Percentiles rank a stretch among this genome's conserved stretches.
These are phyloP conservation scores for Gasterosteus nipponicus DNA, from an alignment of 2,113 vertebrate species.

Conservation along the genomic window DNA sequence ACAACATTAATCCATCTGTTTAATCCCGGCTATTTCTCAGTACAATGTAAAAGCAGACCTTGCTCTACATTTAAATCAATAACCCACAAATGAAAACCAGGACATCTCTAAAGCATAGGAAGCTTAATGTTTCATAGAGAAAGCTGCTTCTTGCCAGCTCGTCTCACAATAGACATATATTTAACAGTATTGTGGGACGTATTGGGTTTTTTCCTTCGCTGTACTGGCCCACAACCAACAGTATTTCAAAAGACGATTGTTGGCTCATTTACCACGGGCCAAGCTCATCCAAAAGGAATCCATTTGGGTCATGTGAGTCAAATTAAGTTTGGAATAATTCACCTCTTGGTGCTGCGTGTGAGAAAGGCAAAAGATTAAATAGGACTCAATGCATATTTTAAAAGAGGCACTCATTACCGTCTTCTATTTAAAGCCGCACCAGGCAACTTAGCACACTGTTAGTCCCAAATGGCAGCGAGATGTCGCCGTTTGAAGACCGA, in stretches of 20 bases:
- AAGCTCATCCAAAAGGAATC: constrained; percentile 45
- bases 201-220: constrained; percentile 12
- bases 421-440: constrained; percentile 63
- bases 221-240: constrained; percentile 49
- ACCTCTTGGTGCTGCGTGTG: constrained; percentile 36
- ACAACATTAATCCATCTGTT: constrained; percentile 15
- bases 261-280: constrained; percentile 44
- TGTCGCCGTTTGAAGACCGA: constrained; percentile 40
- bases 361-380: constrained; percentile 58
- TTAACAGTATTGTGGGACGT: constrained; percentile 31
- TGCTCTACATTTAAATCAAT: constrained; percentile 23
- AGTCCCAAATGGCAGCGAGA: constrained; percentile 44
- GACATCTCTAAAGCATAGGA: neutral
- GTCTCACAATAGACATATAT: constrained; percentile 25
- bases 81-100: constrained; percentile 19
- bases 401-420: constrained; percentile 57
- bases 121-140: constrained; percentile 34
- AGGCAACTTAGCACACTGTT: constrained; percentile 42
- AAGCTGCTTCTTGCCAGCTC: constrained; percentile 45
- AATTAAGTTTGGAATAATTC: constrained; percentile 60
- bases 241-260: constrained; percentile 51
- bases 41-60: constrained; percentile 13
- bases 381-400: constrained; percentile 62
- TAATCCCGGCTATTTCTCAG: constrained; percentile 1
- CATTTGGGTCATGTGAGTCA: constrained; percentile 46